Base-by-base conservation (phyloP, 2,888 invertebrate genomes). In the Oligia strigilis region DNA sequence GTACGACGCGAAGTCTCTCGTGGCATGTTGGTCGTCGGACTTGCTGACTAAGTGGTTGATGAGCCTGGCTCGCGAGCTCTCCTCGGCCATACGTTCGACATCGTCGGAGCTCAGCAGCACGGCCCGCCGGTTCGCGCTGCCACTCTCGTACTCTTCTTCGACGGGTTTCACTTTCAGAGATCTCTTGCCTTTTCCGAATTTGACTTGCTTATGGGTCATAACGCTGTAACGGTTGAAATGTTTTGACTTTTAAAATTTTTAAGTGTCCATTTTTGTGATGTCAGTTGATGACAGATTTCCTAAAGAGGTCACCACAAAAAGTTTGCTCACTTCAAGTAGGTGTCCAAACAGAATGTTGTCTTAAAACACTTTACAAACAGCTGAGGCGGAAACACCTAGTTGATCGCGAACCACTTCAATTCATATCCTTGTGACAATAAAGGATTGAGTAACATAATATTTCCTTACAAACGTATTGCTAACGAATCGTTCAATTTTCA, bases 321-420 rank as follows among this genome's bases (percentile, higher is more conserved):
- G 92, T 90, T 87, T 87, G 86, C 75, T 87, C 88, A 87, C 86
- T 90, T 87, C 72, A 82, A 87, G 82, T 89, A 87, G 88, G 88
- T 90, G 90, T 92, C 90, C 90, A 92, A 92, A 91, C 93, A 91
- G 81, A 85, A 85, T 87, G 86, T 85, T 85, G 86, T 88, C 84
- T 88, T 88, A 81, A 89, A 88, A 88, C 89, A 90, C 88, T 91
- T 83, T 72, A 82, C 67, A 92, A 95, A 95, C 96, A 96, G 95
- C 95, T 95, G 95, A 95, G 93, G 92, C 97, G 97, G 97, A 97
- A 96, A 93, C 95, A 92, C 93, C 95, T 95, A 94, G 96, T 96
- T 97, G 96, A 96, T 96, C 96, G 95, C 96, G 94, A 96, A 96
- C 96, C 96, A 96, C 96, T 96, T 95, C 96, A 96, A 95, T 94